Evolutionary conservation across 2,113 vertebrate genomes (phyloP), one percentile per base, ranked within the genome.

Genomic region (Melanerpes aurifrons): DNA sequence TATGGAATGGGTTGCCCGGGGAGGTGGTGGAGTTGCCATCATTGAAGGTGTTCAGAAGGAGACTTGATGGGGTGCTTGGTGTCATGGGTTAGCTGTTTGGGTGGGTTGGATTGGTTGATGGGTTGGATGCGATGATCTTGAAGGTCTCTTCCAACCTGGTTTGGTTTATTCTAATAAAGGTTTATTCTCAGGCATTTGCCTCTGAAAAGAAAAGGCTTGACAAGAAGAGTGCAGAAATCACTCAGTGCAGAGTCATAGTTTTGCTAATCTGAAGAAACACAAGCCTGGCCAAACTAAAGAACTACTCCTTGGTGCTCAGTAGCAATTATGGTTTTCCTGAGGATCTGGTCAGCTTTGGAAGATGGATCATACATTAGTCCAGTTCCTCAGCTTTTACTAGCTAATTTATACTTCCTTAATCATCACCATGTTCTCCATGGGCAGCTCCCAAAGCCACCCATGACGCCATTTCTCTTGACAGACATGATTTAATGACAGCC

Each of bases 271-370:
- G 87, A 94, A n/a, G 57, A 67, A 92, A 79, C 28, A 50, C 0
- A 8, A 85, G 5, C 45, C 61, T 37, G 64, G 63, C 84, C 87
- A 89, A 77, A 24, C 43, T 57, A 28, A 73, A 64, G 64, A 67
- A 31, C 48, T 12, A 6, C 15, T 47, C 11, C 78, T 78, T 81
- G 17, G n/a, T 77, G 62, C 62, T 87, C 53, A 48, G 57, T 21
- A 45, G 74, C 57, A 85, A 10, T 73, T 72, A 40, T 5, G 67
- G 63, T 82, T 97, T 97, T 94, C 78, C 92, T 82, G 90, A 45
- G 68, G 31, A 31, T 64, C 61, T 88, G 82, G 69, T 86, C 91
- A 92, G 19, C 32, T 74, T 72, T 75, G 37, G 72, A 90, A 91
- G 24, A 72, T 54, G 45, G 22, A n/a, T 45, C 77, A 54, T 7